These are phyloP conservation scores for Hassar affinis DNA, from an alignment of 2,113 vertebrate genomes.

Conservation along the genomic window DNA sequence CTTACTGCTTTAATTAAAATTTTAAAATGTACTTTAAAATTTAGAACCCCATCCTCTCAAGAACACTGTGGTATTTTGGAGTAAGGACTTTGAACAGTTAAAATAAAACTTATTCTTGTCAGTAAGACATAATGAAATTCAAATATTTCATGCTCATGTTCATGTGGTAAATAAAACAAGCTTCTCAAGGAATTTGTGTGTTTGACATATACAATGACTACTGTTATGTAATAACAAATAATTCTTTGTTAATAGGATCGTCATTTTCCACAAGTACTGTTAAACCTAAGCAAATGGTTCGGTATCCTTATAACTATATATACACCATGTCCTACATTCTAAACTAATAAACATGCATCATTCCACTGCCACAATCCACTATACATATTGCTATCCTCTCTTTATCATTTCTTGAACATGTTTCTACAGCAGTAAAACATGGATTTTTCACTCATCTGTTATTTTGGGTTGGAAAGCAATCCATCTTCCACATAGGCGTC, in stretches of 20 bases:
- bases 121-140: background rate
- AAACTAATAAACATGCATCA: slow-evolving; percentile 52
- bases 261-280: background rate
- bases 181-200: background rate
- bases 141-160: background rate
- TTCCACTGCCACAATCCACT: slow-evolving; percentile 51
- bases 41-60: slow-evolving; percentile 51
- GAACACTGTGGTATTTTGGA: slow-evolving; percentile 39
- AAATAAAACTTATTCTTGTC: background rate
- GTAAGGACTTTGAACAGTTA: slow-evolving; percentile 42
- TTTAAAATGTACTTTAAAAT: slow-evolving; percentile 45
- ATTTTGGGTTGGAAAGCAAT: background rate
- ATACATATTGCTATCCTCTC: background rate
- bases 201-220: background rate
- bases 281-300: background rate
- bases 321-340: slow-evolving; percentile 35
- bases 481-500: background rate
- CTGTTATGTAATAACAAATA: background rate
- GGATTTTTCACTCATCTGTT: background rate
- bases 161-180: background rate
- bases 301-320: background rate
- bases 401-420: slow-evolving; percentile 5
- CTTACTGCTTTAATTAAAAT: slow-evolving; percentile 69
- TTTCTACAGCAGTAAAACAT: background rate
- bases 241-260: background rate